phyloP scores from a whole-genome alignment of 2,797 vertebrate species.

The Chelon labrosus region DNA sequence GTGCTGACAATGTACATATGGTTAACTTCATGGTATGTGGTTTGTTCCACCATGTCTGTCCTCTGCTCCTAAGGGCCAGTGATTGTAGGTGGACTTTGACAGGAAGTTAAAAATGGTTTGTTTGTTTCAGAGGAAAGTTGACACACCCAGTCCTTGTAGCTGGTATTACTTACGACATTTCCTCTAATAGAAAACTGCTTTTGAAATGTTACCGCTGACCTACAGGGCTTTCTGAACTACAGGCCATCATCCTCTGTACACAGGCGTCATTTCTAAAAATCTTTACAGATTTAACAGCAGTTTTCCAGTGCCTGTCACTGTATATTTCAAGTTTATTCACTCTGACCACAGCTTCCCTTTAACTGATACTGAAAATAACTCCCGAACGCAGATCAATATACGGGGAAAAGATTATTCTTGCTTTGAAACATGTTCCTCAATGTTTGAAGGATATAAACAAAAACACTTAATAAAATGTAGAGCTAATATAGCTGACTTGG shows the following conservation, averaged over 20 bases:
- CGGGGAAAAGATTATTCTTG: not conserved
- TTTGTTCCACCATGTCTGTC: constrained; percentile 62
- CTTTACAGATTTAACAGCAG: constrained; percentile 3
- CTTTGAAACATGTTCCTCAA: not conserved
- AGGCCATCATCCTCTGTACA: constrained; percentile 59
- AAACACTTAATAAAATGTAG: not conserved
- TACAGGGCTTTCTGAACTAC: constrained; percentile 55
- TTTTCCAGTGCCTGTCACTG: constrained; percentile 7
- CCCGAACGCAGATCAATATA: not conserved
- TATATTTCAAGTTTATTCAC: constrained; percentile 30
- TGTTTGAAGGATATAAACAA: not conserved
- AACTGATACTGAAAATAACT: constrained; percentile 10
- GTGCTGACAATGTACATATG: constrained; percentile 44
- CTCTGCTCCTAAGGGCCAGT: constrained; percentile 75
- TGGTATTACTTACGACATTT: constrained; percentile 88
- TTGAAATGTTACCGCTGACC: constrained; percentile 80
- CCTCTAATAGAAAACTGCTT: constrained; percentile 87
- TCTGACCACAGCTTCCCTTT: constrained; percentile 21
- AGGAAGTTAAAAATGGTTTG: constrained; percentile 91
- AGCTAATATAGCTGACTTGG: not conserved
- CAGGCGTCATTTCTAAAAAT: constrained; percentile 11
- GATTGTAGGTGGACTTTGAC: constrained; percentile 83
- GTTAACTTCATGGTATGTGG: constrained; percentile 49
- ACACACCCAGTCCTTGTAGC: constrained; percentile 88
- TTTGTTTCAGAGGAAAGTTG: constrained; percentile 90